Evolutionary conservation across 1,140 invertebrate species (phyloP), one percentile per base, ranked within the genome.

Genomic region (Rhopalosiphum padi): DNA sequence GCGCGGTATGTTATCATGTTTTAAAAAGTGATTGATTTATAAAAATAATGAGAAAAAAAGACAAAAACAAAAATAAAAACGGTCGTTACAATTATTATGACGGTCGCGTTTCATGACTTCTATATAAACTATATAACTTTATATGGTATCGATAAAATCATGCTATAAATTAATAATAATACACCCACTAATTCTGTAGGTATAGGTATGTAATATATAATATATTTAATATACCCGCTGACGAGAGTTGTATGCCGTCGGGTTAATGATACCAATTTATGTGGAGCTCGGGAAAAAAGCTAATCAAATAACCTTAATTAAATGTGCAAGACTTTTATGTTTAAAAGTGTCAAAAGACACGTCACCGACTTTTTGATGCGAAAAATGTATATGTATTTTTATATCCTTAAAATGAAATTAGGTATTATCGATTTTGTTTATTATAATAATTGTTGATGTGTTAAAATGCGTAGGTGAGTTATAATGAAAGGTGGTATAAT

Each of bases 61-160:
- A 87, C 11, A 87, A 30, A n/a, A 83, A 83, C 8, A 37, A 83
- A 83, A 37, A 82, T 82, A 83, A 83, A 85, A 85, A 25, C 22
- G 5, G 87, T 88, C 87, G 30, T 41, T 23, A 87, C 43, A 87
- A 68, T 68, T 60, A 60, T 77, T 51, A 23, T 41, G 87, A 51
- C 23, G 30, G 87, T 88, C 53, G 43, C 60, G 60, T 88, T 88
- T 88, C 46, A 88, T 51, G 87, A 88, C 46, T 35, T 87, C 43
- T 87, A 46, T 87, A 46, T 88, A 88, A 51, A 88, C n/a, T 51
- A 88, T 88, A 87, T 48, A 46, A n/a, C 43, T 25, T 46, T 21
- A 87, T 88, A 88, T 46, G 30, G 22, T 88, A 51, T 51, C 87
- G n/a, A 51, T 88, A 51, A 48, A 88, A 88, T 88, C 87, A 88